Evolutionary conservation across 2,797 vertebrate species (phyloP), one percentile per base, ranked within the genome.

Genomic region (Rhadinocentrus ornatus): DNA sequence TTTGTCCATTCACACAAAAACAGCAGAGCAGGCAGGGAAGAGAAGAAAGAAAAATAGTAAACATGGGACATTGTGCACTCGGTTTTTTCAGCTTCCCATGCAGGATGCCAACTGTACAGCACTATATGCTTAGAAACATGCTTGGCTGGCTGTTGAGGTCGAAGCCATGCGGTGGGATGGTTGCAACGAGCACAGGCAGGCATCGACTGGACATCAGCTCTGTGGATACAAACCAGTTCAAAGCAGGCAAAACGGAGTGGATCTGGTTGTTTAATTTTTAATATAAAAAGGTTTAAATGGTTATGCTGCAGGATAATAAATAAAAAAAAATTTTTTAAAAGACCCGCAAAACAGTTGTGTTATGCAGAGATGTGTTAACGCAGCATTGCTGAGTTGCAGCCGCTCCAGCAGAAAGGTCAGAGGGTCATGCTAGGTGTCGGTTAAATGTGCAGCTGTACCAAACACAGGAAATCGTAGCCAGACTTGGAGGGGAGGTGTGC

Each of bases 41-140:
- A 67, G 53, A 50, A 86, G 34, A 82, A 70, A 80, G 62, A 56
- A 63, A 62, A 60, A 73, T 31, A 53, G 71, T 74, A 60, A 62
- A 85, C 66, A 86, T 35, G 78, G 61, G 67, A 75, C 75, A 69
- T 62, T 83, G 69, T 72, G 74, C 78, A 80, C 78, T 85, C 59
- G 59, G 76, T 77, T 82, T 52, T n/a, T 84, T 70, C 75, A 83
- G 76, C 69, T 85, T 86, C 80, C 84, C 93, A 93, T 93, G 93
- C 93, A 92, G 81, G 70, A 75, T 69, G 61, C 77, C 73, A 79
- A 63, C 81, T 73, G 65, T 27, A 66, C 61, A 60, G 64, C 62
- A 59, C 20, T 26, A 12, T 27, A 54, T 26, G 50, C 69, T 78
- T 75, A 71, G 39, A 88, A 69, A 90, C 93, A 94, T 93, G 93